Conservation (phyloP, 2,113 vertebrate species). For the Nansenia antarctica region DNA sequence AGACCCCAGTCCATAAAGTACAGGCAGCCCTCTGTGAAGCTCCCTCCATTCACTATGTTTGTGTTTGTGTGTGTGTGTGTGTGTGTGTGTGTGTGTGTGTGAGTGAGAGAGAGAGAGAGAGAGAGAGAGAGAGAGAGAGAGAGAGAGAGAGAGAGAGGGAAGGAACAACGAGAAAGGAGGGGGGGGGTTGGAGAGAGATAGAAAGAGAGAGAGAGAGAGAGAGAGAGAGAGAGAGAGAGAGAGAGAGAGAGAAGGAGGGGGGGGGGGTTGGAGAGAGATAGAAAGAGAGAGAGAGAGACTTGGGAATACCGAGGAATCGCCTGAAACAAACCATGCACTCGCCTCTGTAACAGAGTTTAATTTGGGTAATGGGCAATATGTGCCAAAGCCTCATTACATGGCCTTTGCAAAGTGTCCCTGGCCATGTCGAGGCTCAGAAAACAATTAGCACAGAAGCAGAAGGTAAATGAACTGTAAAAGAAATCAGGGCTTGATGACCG, state of each 20-base stretch:
- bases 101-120: not conserved
- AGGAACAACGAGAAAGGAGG: not conserved
- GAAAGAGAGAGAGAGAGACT: not conserved
- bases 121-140: not conserved
- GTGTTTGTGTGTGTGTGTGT: not conserved
- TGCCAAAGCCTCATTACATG: slow-evolving; percentile 49
- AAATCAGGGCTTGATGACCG: slow-evolving; percentile 51
- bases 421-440: slow-evolving; percentile 48
- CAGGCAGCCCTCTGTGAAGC: slow-evolving; percentile 1
- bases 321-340: slow-evolving; percentile 25
- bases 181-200: not conserved
- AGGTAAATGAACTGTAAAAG: slow-evolving; percentile 58
- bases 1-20: slow-evolving; percentile 20
- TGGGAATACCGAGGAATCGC: slow-evolving; percentile 7
- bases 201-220: not conserved
- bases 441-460: slow-evolving; percentile 57
- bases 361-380: slow-evolving; percentile 45
- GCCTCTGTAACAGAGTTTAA: slow-evolving; percentile 38
- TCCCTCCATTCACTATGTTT: no score
- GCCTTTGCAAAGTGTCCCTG: slow-evolving; percentile 54
- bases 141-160: not conserved
- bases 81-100: not conserved
- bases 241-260: not conserved
- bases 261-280: not conserved
- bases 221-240: not conserved